Conservation (phyloP, 1,140 invertebrate genomes). For the Armadillidium nasatum region DNA sequence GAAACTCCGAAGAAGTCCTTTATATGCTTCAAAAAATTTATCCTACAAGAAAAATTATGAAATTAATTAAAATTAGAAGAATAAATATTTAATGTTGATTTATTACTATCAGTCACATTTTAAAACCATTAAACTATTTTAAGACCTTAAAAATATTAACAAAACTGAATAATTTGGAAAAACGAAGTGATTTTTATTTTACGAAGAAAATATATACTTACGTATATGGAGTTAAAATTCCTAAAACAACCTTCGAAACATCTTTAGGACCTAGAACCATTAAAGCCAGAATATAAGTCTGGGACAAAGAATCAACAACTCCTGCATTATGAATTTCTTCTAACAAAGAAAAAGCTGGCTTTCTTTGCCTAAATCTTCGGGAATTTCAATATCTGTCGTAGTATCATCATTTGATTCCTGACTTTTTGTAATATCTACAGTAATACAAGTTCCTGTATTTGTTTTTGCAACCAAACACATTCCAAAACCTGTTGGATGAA, state of each 20-base stretch:
- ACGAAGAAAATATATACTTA: conserved; percentile 51
- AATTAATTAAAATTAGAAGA: not conserved
- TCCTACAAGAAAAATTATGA: not conserved
- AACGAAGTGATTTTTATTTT: not conserved
- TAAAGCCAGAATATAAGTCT: conserved; percentile 75
- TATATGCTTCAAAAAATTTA: not conserved
- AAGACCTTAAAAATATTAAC: not conserved
- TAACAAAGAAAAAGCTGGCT: conserved; percentile 71
- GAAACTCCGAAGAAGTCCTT: not conserved
- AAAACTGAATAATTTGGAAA: not conserved
- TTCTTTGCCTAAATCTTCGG: conserved; percentile 84
- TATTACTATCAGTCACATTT: no score
- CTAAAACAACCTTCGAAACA: conserved; percentile 79
- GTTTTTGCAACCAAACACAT: conserved; percentile 87
- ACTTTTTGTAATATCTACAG: conserved; percentile 51
- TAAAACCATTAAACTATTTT: not conserved
- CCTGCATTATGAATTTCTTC: conserved; percentile 92
- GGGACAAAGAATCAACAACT: conserved; percentile 83
- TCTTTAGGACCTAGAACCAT: conserved; percentile 93
- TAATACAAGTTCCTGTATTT: conserved; percentile 71
- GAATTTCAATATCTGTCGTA: conserved; percentile 47
- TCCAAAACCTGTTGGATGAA: conserved; percentile 53
- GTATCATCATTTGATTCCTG: conserved; percentile 1
- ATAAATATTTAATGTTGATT: not conserved
- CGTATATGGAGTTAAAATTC: conserved; percentile 66